A percentile compares a stretch with the other conserved stretches of the same genome.
Conservation (phyloP, 1,140 invertebrate genomes). For the Lasioglossum albipes region DNA sequence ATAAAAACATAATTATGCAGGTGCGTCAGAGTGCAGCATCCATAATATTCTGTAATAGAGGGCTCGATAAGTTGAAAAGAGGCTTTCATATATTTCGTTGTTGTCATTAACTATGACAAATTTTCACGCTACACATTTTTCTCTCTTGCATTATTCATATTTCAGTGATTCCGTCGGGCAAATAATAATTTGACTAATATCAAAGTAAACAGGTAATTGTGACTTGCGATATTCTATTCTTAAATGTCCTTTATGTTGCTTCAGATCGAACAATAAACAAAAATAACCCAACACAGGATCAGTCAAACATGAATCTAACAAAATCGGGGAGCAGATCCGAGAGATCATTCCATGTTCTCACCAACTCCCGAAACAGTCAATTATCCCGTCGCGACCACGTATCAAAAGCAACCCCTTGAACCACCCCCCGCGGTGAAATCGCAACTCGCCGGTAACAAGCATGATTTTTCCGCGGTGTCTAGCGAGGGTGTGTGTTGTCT, state of each 20-base stretch:
- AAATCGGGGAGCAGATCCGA: no score
- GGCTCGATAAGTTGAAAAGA: conserved; percentile 28
- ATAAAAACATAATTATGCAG: conserved; percentile 64
- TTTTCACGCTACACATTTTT: background rate
- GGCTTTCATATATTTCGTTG: conserved; percentile 47
- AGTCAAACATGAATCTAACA: no score
- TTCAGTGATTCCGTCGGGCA: background rate
- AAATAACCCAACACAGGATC: no score
- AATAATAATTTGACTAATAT: background rate
- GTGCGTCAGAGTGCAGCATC: conserved; percentile 45
- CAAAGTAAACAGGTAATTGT: no score
- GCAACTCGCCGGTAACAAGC: background rate
- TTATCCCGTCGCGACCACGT: background rate
- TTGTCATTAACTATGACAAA: background rate
- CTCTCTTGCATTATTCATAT: background rate
- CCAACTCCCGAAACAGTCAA: background rate
- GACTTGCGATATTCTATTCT: no score
- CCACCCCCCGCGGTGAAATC: background rate
- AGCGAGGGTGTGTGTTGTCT: background rate
- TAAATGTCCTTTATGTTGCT: no score
- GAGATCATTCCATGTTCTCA: no score
- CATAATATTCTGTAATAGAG: conserved; percentile 56
- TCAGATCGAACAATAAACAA: no score
- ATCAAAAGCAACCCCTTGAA: background rate
- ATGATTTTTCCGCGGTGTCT: background rate